Conservation (phyloP, 2,888 invertebrate species). For the Epinotia brunnichana region DNA sequence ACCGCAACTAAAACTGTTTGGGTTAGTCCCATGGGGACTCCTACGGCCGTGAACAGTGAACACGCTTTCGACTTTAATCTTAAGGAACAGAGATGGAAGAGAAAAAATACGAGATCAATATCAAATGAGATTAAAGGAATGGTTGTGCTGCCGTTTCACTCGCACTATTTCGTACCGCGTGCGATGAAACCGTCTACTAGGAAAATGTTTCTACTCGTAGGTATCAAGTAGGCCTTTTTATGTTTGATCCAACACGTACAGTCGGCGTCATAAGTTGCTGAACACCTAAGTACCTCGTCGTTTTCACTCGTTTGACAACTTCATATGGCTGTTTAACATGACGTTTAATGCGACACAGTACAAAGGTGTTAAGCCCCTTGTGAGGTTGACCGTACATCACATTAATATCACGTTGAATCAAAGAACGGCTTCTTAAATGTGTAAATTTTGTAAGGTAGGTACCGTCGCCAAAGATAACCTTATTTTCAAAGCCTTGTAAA, state of each 20-base stretch:
- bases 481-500: no score
- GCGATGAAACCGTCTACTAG: background rate
- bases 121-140: constrained; percentile 26
- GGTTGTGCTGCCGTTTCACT: constrained; percentile 19
- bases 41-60: constrained; percentile 19
- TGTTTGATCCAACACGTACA: background rate
- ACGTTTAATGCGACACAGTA: no score
- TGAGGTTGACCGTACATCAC: no score
- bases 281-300: no score
- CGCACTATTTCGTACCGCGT: constrained; percentile 9
- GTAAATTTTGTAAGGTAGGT: no score
- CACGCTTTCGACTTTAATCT: constrained; percentile 31
- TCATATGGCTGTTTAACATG: no score
- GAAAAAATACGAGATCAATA: constrained; percentile 37
- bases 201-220: background rate
- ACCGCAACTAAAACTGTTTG: constrained; percentile 25
- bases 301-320: no score
- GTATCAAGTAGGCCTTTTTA: background rate
- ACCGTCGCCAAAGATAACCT: no score
- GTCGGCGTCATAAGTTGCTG: no score
- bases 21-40: constrained; percentile 24
- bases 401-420: no score
- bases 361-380: no score
- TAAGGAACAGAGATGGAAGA: constrained; percentile 22
- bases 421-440: no score